Percentiles rank a stretch among this genome's conserved stretches.
Evolutionary conservation across 2,797 vertebrate genomes (phyloP).

Genomic region (Naso thynnoides): DNA sequence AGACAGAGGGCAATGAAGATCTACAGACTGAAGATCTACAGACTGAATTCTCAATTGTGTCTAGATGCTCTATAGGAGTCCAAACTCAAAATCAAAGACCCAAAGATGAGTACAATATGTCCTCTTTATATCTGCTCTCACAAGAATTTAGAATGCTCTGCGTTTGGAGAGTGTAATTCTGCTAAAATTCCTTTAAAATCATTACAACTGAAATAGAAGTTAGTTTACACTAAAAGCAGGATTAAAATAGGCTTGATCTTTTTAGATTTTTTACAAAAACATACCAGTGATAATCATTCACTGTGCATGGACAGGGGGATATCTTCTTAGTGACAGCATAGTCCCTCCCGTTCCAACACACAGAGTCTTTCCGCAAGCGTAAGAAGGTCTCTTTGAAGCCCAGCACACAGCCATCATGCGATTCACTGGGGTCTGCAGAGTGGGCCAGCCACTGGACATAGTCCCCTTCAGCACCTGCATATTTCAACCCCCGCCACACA

Average conservation of each 20-base stretch:
- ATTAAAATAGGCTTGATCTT: slow-evolving; percentile 3
- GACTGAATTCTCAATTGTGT: no score
- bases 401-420: slow-evolving; percentile 91
- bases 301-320: slow-evolving; percentile 88
- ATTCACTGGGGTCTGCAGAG: slow-evolving; percentile 86
- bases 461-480: slow-evolving; percentile 88
- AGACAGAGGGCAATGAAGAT: no score
- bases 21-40: no score
- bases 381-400: slow-evolving; percentile 92
- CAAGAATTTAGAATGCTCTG: no score
- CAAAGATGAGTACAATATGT: no score
- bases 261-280: background rate
- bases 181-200: no score
- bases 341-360: slow-evolving; percentile 78
- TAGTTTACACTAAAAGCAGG: background rate
- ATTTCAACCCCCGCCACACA: slow-evolving; percentile 19
- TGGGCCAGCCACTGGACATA: slow-evolving; percentile 94
- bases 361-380: slow-evolving; percentile 83
- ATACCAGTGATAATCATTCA: slow-evolving; percentile 94
- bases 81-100: no score
- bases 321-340: slow-evolving; percentile 83
- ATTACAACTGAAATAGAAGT: no score
- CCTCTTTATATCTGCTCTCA: no score
- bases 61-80: no score
- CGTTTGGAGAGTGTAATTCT: no score